Evolutionary conservation across 2,888 invertebrate genomes (phyloP).

Genomic region (Eretmocerus hayati): DNA sequence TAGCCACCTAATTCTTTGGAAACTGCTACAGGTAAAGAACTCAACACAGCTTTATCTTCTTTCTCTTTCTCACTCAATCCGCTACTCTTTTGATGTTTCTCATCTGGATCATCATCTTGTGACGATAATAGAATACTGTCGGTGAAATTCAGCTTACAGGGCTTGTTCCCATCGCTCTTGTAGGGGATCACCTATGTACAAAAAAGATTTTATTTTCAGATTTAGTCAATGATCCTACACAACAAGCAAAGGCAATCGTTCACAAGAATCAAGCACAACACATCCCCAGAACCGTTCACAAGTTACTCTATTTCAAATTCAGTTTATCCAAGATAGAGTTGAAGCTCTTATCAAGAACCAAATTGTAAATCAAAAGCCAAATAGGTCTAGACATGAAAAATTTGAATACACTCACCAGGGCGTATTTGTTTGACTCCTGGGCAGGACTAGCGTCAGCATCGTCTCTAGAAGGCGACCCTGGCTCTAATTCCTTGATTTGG

Average conservation of each 20-base stretch:
- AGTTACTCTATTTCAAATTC: no score
- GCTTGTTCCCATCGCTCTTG: conserved; percentile 42
- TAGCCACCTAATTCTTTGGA: conserved; percentile 42
- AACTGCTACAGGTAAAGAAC: conserved; percentile 37
- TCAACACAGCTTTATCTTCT: conserved; percentile 40
- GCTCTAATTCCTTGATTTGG: neutral
- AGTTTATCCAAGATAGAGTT: no score
- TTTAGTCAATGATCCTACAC: no score
- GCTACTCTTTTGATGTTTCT: conserved; percentile 33
- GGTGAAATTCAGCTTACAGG: conserved; percentile 49
- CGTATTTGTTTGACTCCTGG: conserved; percentile 40
- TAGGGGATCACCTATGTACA: conserved; percentile 32
- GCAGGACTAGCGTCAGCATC: conserved; percentile 30
- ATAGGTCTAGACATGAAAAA: no score
- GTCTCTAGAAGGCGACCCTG: neutral
- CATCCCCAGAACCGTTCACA: no score
- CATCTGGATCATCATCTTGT: conserved; percentile 52
- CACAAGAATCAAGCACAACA: no score
- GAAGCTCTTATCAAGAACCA: no score
- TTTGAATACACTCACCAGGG: conserved; percentile 35
- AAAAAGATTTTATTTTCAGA: neutral
- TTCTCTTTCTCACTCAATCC: conserved; percentile 38
- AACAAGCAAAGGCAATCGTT: no score
- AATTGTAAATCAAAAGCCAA: no score
- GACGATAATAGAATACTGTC: conserved; percentile 65